Conservation (phyloP, 2,113 vertebrate species). For the Pica pica region DNA sequence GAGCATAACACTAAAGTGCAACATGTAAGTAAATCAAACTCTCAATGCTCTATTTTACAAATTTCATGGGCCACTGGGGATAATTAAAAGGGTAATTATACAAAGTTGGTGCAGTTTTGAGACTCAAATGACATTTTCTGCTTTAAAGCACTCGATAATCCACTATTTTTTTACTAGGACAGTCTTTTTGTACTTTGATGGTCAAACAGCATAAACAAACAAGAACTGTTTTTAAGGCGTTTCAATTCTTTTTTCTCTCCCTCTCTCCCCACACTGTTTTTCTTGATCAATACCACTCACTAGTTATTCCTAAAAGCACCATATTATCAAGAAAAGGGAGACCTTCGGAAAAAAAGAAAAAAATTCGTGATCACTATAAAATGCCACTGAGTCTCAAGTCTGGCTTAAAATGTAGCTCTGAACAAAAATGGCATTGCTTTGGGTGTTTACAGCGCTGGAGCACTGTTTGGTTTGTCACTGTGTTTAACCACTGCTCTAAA, state of each 20-base stretch:
- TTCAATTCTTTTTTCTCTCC: slow-evolving; percentile 3
- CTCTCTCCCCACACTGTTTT: neutral
- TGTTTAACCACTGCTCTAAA: slow-evolving; percentile 79
- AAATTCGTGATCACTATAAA: neutral
- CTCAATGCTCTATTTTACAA: slow-evolving; percentile 80
- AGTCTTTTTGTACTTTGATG: slow-evolving; percentile 60
- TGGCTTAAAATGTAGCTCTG: slow-evolving; percentile 24
- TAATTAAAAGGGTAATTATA: slow-evolving; percentile 87
- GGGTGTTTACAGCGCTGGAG: slow-evolving; percentile 56
- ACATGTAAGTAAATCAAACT: slow-evolving; percentile 82
- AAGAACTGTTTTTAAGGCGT: slow-evolving; percentile 55
- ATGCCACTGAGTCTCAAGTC: neutral
- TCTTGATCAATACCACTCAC: slow-evolving; percentile 16
- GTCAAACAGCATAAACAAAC: slow-evolving; percentile 69
- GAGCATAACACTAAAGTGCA: slow-evolving; percentile 76
- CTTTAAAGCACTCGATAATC: slow-evolving; percentile 78
- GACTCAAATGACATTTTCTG: slow-evolving; percentile 85
- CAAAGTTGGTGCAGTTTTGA: slow-evolving; percentile 81
- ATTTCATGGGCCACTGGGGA: slow-evolving; percentile 85
- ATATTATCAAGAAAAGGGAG: neutral
- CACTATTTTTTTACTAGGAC: slow-evolving; percentile 63
- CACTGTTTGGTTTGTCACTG: slow-evolving; percentile 78
- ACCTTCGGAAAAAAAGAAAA: neutral
- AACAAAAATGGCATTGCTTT: slow-evolving; percentile 48
- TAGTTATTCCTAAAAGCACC: slow-evolving; percentile 28